Evolutionary conservation across 1,140 invertebrate species (phyloP).

Genomic region (Drosophila varians): DNA sequence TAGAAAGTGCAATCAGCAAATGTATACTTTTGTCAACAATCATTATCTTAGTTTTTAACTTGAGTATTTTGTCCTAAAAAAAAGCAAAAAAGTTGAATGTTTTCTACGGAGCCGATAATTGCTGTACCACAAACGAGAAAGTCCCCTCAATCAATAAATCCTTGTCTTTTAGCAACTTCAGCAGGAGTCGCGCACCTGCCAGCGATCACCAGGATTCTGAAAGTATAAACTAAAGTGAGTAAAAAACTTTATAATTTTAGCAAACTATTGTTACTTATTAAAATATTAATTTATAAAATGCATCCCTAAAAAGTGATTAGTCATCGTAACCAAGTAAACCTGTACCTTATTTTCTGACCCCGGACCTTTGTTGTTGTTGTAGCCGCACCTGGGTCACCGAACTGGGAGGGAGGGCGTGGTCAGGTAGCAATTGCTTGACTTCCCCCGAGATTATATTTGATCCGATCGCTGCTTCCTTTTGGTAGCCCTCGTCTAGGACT

Average conservation of each 20-base stretch:
- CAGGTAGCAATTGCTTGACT: slow-evolving; percentile 56
- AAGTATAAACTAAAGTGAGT: slow-evolving; percentile 19
- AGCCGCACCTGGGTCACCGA: slow-evolving; percentile 52
- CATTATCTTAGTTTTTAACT: no score
- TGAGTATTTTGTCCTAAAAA: no score
- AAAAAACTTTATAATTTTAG: no score
- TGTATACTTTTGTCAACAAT: background rate
- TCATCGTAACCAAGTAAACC: slow-evolving; percentile 21
- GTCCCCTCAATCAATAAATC: background rate
- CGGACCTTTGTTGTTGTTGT: background rate
- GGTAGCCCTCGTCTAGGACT: slow-evolving; percentile 30
- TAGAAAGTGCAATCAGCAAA: background rate
- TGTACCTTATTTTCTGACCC: slow-evolving; percentile 42
- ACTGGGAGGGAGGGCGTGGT: slow-evolving; percentile 39
- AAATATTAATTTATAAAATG: no score
- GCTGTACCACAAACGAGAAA: background rate
- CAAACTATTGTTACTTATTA: no score
- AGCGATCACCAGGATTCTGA: background rate
- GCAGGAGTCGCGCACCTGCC: slow-evolving; percentile 15
- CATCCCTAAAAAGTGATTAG: no score
- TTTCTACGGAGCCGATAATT: no score
- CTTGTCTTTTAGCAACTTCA: slow-evolving; percentile 17
- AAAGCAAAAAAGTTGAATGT: no score
- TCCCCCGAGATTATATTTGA: slow-evolving; percentile 9
- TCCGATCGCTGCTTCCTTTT: slow-evolving; percentile 19